Conservation (phyloP, 2,888 invertebrate genomes). For the Mantis religiosa region DNA sequence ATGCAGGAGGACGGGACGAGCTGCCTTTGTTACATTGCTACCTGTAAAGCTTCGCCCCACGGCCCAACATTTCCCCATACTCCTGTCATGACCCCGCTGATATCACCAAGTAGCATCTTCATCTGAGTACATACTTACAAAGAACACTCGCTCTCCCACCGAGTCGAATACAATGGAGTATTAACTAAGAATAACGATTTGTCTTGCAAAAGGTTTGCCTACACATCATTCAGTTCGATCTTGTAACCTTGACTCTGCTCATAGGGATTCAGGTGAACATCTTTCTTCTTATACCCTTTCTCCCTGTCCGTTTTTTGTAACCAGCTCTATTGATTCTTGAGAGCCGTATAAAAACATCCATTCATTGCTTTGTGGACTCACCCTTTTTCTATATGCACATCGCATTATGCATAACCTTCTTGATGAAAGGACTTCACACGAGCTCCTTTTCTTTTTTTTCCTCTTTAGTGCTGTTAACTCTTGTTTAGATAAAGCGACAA, state of each 20-base stretch:
- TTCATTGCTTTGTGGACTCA: neutral
- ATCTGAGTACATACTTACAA: neutral
- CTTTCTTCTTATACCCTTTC: neutral
- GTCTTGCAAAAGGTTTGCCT: neutral
- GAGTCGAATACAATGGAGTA: neutral
- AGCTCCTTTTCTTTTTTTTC: too few relatives aligned
- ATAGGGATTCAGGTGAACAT: neutral
- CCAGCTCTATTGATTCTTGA: neutral
- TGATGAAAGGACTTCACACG: too few relatives aligned
- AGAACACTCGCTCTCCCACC: neutral
- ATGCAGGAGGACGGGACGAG: neutral
- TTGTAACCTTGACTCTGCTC: neutral
- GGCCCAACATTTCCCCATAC: neutral
- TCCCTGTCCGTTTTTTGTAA: neutral
- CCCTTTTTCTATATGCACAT: neutral
- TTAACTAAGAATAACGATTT: neutral
- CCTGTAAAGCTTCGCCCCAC: neutral
- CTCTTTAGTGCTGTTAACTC: too few relatives aligned
- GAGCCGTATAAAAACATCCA: neutral
- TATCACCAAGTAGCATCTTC: neutral
- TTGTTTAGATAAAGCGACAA: too few relatives aligned
- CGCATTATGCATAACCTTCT: neutral
- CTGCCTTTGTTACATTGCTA: neutral
- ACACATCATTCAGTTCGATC: neutral
- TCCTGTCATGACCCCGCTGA: neutral